Base-by-base conservation (phyloP, 2,888 invertebrate genomes). In the Drosophila phalerata region DNA sequence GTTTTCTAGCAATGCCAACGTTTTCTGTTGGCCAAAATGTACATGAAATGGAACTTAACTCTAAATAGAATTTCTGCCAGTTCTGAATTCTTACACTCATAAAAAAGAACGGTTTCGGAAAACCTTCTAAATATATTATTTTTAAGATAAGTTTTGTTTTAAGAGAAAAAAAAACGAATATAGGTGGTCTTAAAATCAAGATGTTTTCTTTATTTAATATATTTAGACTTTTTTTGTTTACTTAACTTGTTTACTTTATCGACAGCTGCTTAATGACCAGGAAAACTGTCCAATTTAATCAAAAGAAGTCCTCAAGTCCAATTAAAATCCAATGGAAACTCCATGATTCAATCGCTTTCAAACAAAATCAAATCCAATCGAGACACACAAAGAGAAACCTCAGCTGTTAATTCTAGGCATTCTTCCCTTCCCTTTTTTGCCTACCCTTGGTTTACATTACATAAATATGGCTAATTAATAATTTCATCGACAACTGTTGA, bases 381-480 rank as follows among this genome's bases (percentile, higher is more conserved):
- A 43, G 40, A 32, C 58, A 56, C 34, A 52, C 52, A 17, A 28
- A 60, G 30, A 15, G 19, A 42, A 53, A 45, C 34, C 51, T 42
- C 45, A 51, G 49, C 51, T 37, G 37, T 42, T 22, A 6, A 9
- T n/a, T 51, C 37, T 15, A n/a, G 19, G 22, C 13, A 19, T 38
- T 38, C 13, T 0, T 11, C 10, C 8, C 11, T 9, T 1, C n/a
- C 30, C n/a, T n/a, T n/a, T n/a, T n/a, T n/a, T n/a, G n/a, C n/a
- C n/a, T n/a, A n/a, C 28, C 13, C 15, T 22, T 17, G 28, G 15
- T 60, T 64, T 42, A 61, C 47, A 69, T 64, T 42, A 61, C 47
- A 69, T 80, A 76, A 78, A 78, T 77, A 73, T 57, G 60, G 56
- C 66, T 80, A 80, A 79, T 79, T 79, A 77, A 77, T 79, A 70